Base-by-base conservation (phyloP, 2,113 vertebrate genomes). In the Conger conger region DNA sequence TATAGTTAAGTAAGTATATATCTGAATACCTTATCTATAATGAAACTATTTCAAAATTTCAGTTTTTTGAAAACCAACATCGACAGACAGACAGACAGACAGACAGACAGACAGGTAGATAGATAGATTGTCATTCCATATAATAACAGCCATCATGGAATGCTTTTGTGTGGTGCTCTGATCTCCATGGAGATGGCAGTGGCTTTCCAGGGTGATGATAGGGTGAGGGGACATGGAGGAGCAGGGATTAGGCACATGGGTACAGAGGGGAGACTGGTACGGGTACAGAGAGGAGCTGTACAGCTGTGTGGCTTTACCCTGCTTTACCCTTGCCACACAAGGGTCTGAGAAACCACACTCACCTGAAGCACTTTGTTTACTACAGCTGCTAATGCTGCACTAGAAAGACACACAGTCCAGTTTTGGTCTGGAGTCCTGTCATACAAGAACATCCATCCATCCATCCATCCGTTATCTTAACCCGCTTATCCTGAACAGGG, bases 231-330 rank as follows among this genome's bases (percentile, higher is more conserved):
- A 42, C 60, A 42, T 73, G 20, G 27, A 45, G 79, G 42, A 38
- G 45, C 50, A 23, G 30, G 23, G 68, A 53, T 83, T 81, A 73
- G 54, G n/a, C 36, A 13, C 81, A 23, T 23, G 50, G 77, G 86
- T 42, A 42, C 77, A 83, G 63, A 37, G 83, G 82, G n/a, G n/a
- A n/a, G n/a, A n/a, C n/a, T n/a, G n/a, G n/a, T n/a, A n/a, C n/a
- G n/a, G n/a, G n/a, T n/a, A n/a, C n/a, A n/a, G n/a, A n/a, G n/a
- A 60, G 83, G 20, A 57, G n/a, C 9, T 33, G 17, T 45, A 38
- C 68, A 82, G 83, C 86, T 84, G 86, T 81, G 35, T 30, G 37
- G 78, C 45, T 80, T 50, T 68, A 8, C 18, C 15, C 82, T 80
- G 18, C 23, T 40, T 36, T n/a, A n/a, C n/a, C n/a, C n/a, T 4